Evolutionary conservation across 2,797 vertebrate genomes (phyloP), one percentile per base, ranked within the genome.

Genomic region (Enteromius unitaeniatus): DNA sequence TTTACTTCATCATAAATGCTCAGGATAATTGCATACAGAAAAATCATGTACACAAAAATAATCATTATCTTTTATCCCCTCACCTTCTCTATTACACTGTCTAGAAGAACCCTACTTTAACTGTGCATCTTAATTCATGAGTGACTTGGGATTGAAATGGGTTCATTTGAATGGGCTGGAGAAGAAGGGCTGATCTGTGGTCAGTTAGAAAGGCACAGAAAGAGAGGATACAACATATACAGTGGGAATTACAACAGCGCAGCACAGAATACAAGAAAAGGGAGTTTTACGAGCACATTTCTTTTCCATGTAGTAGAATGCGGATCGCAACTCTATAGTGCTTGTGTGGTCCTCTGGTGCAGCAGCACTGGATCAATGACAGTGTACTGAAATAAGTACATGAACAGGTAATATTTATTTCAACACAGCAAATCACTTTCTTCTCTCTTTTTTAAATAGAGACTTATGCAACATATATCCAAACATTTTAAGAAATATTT

Each of bases 151-250:
- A 77, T 26, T 70, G 14, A 58, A 68, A 58, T 34, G n/a, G 55
- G 40, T 49, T 76, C 21, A 86, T 86, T 47, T 62, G 51, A 67
- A 67, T 68, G 3, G 23, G 31, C 14, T 21, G 15, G 21, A 79
- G 74, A 17, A 37, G 65, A 17, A 37, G 65, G 28, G 40, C 62
- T 55, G 73, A 80, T 37, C 62, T 49, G 42, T 37, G 78, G 45
- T 84, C 81, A 81, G 73, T 78, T 58, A 73, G 23, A 78, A 78
- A 84, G 62, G 58, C 42, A 86, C 45, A 81, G 6, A 79, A 45
- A 81, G 53, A 26, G 47, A 53, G 3, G n/a, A 15, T 77, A 31
- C 15, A 26, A 69, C 34, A 79, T 69, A 74, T 69, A 40, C 4
- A 45, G 72, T 67, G 19, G 14, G 7, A n/a, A 80, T 65, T 9